A percentile compares a stretch with the other conserved stretches of the same genome.
Evolutionary conservation across 2,888 invertebrate species (phyloP).

Genomic region (Metalampra italica): DNA sequence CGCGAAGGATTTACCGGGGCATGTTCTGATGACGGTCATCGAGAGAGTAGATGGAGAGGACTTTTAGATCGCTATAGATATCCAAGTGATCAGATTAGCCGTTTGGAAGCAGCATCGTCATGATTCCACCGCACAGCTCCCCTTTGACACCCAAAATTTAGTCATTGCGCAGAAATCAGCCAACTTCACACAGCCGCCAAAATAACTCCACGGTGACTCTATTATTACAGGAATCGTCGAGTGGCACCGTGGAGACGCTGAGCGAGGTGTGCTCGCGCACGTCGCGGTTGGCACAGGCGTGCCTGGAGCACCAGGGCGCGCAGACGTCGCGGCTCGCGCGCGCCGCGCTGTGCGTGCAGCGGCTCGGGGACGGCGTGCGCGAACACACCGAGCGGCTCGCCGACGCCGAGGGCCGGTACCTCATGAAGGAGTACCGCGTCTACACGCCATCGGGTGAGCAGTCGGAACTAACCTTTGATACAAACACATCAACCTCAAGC

Average conservation of each 20-base stretch:
- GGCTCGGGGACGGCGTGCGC: conserved; percentile 15
- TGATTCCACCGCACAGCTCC: too few species aligned
- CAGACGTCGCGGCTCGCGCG: neutral
- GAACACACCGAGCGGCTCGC: conserved; percentile 22
- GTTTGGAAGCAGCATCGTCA: too few species aligned
- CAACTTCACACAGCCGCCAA: too few species aligned
- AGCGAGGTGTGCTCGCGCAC: conserved; percentile 12
- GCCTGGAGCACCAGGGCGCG: neutral
- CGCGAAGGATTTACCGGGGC: too few species aligned
- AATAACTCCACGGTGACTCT: too few species aligned
- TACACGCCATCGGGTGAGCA: conserved; percentile 62
- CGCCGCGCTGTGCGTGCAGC: conserved; percentile 7
- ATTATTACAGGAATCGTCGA: conserved; percentile 30
- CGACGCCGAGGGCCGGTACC: conserved; percentile 38
- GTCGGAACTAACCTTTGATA: neutral
- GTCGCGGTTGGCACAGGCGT: neutral
- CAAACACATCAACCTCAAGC: too few species aligned
- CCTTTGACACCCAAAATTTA: too few species aligned
- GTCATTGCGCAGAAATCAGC: too few species aligned
- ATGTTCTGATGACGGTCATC: too few species aligned
- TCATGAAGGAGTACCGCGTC: conserved; percentile 47
- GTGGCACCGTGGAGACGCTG: conserved; percentile 16
- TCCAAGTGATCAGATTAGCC: too few species aligned
- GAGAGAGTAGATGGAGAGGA: too few species aligned
- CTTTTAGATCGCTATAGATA: too few species aligned